phyloP scores from a whole-genome alignment of 2,113 vertebrate genomes.

The Zonotrichia leucophrys region DNA sequence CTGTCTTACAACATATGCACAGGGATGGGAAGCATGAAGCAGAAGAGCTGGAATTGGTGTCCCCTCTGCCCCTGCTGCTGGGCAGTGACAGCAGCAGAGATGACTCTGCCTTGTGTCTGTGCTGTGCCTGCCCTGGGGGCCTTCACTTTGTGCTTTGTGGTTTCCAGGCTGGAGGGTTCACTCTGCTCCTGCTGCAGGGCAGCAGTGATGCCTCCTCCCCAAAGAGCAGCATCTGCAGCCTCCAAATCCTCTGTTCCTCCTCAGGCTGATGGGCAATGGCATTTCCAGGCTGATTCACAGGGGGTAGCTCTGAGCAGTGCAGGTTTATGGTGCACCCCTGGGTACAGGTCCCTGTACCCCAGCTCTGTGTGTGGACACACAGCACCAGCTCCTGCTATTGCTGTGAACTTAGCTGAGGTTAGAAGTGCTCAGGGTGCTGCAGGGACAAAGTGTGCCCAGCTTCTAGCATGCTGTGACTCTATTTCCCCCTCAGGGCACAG shows the following conservation, averaged over 20 bases:
- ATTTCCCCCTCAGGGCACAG: background rate
- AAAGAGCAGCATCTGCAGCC: background rate
- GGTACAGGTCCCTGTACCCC: background rate
- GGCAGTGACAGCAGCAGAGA: background rate
- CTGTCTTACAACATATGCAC: background rate
- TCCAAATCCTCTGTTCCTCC: background rate
- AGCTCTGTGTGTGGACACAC: background rate
- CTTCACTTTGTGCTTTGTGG: background rate
- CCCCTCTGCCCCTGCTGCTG: background rate
- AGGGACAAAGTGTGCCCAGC: background rate
- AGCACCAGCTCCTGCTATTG: fast-evolving
- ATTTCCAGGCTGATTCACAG: background rate
- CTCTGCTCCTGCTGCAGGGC: background rate
- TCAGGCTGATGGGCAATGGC: background rate
- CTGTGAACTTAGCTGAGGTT: slow-evolving; percentile 9
- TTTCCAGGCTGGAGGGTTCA: background rate
- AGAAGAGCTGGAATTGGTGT: background rate
- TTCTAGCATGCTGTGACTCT: no score
- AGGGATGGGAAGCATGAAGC: background rate
- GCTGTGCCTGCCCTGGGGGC: fast-evolving
- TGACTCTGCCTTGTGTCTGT: background rate
- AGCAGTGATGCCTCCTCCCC: background rate
- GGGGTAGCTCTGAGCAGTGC: fast-evolving
- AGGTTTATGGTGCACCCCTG: background rate
- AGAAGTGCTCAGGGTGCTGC: background rate